Evolutionary conservation across 2,797 vertebrate genomes (phyloP).

Genomic region (Labeo calbasu): DNA sequence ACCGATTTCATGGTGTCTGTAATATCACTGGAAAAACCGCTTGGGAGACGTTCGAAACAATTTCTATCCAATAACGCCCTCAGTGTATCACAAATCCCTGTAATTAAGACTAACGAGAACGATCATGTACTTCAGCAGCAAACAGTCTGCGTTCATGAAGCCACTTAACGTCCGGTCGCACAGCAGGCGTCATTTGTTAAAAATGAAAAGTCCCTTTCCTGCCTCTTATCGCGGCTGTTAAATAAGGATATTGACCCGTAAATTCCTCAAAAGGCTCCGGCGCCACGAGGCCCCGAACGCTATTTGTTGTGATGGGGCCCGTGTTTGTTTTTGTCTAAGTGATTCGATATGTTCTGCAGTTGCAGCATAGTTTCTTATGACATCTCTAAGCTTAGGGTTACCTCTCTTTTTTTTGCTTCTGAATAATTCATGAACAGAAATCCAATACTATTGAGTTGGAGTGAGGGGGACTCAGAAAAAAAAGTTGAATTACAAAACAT

Average conservation of each 20-base stretch:
- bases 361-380: conserved; percentile 72
- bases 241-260: conserved; percentile 47
- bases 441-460: conserved; percentile 77
- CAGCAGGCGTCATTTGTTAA: conserved; percentile 7
- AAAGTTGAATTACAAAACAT: conserved; percentile 82
- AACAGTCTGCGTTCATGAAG: conserved; percentile 17
- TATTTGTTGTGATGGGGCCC: conserved; percentile 65
- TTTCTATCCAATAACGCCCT: background rate
- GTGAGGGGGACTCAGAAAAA: conserved; percentile 71
- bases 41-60: conserved; percentile 40
- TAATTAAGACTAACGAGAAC: conserved; percentile 60
- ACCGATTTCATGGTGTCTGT: background rate
- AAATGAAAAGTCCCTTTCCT: conserved; percentile 24
- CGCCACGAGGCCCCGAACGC: conserved; percentile 45
- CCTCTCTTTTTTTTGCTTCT: conserved; percentile 60
- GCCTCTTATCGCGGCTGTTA: conserved; percentile 32
- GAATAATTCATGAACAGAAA: conserved; percentile 78
- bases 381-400: conserved; percentile 73
- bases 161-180: background rate
- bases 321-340: conserved; percentile 63
- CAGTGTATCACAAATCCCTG: conserved; percentile 49
- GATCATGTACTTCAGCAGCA: conserved; percentile 60
- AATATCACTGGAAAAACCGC: conserved; percentile 9
- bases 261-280: conserved; percentile 61
- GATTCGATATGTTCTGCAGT: conserved; percentile 68